Conservation (phyloP, 2,113 vertebrate genomes). For the Burhinus oedicnemus region DNA sequence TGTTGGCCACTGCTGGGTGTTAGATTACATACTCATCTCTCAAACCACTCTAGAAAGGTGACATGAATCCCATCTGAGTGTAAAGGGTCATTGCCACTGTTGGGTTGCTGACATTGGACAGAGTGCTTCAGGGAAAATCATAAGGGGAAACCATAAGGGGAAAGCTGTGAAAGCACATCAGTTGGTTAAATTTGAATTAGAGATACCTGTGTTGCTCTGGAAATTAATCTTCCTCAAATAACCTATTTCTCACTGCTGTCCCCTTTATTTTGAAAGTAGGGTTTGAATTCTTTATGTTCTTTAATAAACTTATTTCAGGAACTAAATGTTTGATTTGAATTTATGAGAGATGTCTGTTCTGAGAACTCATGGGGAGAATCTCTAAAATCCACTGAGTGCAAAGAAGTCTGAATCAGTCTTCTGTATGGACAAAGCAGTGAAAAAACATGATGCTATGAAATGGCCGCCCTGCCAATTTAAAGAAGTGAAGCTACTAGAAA, state of each 20-base stretch:
- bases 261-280: neutral
- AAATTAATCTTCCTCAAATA: neutral
- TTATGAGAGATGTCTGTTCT: neutral
- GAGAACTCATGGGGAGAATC: accelerated
- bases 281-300: neutral
- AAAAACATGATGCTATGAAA: neutral
- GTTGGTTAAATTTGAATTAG: neutral
- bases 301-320: neutral
- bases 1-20: neutral
- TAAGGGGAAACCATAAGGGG: neutral
- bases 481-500: neutral
- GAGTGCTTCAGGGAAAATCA: neutral
- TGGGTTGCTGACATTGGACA: neutral
- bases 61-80: neutral
- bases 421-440: neutral
- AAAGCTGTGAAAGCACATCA: neutral
- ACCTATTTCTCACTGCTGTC: neutral
- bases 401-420: neutral
- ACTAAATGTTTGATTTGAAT: neutral
- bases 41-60: neutral
- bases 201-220: neutral
- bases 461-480: neutral
- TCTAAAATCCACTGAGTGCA: neutral
- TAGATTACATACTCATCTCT: neutral
- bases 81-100: neutral